Evolutionary conservation across 2,113 vertebrate species (phyloP).

Genomic region (Prunella fulvescens): DNA sequence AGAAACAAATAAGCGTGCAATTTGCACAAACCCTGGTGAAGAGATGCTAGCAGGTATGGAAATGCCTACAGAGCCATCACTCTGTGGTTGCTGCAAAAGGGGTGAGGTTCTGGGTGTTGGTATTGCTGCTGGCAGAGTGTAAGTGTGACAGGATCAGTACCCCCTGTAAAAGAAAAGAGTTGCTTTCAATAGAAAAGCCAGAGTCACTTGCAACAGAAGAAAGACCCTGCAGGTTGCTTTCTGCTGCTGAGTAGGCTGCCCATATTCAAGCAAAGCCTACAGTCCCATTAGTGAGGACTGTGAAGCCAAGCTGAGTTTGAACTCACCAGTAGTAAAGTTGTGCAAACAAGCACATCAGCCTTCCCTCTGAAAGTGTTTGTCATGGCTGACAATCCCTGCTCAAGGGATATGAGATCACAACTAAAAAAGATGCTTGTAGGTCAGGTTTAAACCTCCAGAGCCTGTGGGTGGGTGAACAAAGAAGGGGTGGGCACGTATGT

Average conservation of each 20-base stretch:
- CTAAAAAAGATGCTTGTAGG: neutral
- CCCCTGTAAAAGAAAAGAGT: neutral
- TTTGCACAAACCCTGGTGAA: neutral
- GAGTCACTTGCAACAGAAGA: neutral
- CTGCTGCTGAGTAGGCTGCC: neutral
- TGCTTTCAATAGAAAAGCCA: neutral
- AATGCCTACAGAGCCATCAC: fast-evolving
- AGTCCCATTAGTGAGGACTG: neutral
- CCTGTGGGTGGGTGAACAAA: neutral
- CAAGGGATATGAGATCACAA: neutral
- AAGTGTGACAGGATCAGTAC: neutral
- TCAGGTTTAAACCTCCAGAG: slow-evolving; percentile 15
- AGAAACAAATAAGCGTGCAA: neutral
- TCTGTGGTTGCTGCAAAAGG: neutral
- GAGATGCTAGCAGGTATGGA: neutral
- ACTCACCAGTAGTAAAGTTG: neutral
- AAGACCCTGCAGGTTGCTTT: neutral
- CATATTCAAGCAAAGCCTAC: neutral
- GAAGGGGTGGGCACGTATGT: neutral
- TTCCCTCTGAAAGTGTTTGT: neutral
- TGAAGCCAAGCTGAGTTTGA: neutral
- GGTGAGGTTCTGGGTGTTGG: neutral
- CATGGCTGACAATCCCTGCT: neutral
- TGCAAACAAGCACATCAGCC: neutral
- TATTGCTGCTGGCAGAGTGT: neutral